A percentile compares a stretch with the other conserved stretches of the same genome.
Conservation (phyloP, 2,888 invertebrate genomes). For the Leucozona laternaria region DNA sequence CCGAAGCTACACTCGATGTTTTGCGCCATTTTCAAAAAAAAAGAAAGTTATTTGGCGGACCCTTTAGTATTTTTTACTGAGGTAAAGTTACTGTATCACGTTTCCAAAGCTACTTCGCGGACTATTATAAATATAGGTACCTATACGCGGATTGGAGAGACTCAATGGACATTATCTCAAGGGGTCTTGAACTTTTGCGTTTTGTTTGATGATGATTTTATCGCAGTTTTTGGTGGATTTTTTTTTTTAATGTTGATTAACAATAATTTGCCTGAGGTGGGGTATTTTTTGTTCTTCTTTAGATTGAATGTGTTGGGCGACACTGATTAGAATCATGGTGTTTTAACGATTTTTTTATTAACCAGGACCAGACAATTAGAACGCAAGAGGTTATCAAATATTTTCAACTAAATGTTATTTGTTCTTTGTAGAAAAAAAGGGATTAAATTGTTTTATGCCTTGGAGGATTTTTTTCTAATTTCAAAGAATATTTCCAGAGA, state of each 20-base stretch:
- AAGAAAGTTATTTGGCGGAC: too few relatives aligned
- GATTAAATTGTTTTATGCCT: slow-evolving; percentile 10
- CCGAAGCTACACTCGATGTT: too few relatives aligned
- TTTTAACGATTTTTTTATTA: slow-evolving; percentile 48
- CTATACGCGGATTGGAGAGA: neutral
- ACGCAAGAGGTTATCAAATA: neutral
- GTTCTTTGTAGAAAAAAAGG: neutral
- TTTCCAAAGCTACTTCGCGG: neutral
- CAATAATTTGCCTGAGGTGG: slow-evolving; percentile 61
- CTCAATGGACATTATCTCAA: slow-evolving; percentile 44
- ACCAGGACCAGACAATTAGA: neutral
- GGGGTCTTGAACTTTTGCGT: slow-evolving; percentile 1
- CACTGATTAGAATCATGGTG: slow-evolving; percentile 10
- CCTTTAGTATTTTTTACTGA: too few relatives aligned
- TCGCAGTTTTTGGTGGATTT: slow-evolving; percentile 20
- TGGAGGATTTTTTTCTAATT: neutral
- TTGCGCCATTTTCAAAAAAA: too few relatives aligned
- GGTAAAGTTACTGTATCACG: too few relatives aligned
- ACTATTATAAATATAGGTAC: neutral
- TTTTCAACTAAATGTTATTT: slow-evolving; percentile 9
- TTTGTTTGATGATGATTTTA: slow-evolving; percentile 55
- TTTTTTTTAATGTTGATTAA: slow-evolving; percentile 59
- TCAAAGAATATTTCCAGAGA: neutral
- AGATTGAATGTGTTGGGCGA: slow-evolving; percentile 30
- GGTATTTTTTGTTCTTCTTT: neutral